A percentile compares a stretch with the other conserved stretches of the same genome.
Evolutionary conservation across 2,888 invertebrate species (phyloP).

Genomic region (Scelioninae gen. 1): DNA sequence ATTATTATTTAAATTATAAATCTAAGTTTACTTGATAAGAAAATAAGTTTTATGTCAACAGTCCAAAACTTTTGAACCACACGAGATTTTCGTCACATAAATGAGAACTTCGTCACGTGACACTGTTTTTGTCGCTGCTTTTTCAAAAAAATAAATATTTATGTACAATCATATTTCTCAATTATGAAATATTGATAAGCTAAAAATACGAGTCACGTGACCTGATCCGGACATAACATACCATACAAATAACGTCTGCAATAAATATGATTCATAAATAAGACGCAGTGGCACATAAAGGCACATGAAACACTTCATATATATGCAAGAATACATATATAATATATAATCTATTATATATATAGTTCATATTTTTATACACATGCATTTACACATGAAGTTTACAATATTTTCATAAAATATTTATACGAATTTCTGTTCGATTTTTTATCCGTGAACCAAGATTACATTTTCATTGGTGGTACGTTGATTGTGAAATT

Average conservation of each 20-base stretch:
- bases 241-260: constrained; percentile 42
- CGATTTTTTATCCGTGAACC: constrained; percentile 6
- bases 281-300: constrained; percentile 71
- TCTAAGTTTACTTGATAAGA: constrained; percentile 17
- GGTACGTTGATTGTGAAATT: background rate
- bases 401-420: constrained; percentile 25
- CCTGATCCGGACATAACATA: constrained; percentile 20
- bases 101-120: constrained; percentile 26
- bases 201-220: constrained; percentile 33
- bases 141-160: constrained; percentile 29
- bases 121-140: background rate
- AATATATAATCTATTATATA: constrained; percentile 55
- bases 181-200: constrained; percentile 1
- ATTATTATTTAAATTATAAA: too few relatives aligned
- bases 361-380: constrained; percentile 41
- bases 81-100: constrained; percentile 6
- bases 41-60: constrained; percentile 21
- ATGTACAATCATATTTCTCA: constrained; percentile 8
- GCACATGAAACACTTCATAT: constrained; percentile 71
- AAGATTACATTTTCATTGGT: too few relatives aligned
- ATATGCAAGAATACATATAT: constrained; percentile 52
- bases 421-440: background rate
- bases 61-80: constrained; percentile 22
- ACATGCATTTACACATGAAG: constrained; percentile 51
- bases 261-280: constrained; percentile 70